Base-by-base conservation (phyloP, 2,113 vertebrate genomes). In the Dicentrarchus labrax region DNA sequence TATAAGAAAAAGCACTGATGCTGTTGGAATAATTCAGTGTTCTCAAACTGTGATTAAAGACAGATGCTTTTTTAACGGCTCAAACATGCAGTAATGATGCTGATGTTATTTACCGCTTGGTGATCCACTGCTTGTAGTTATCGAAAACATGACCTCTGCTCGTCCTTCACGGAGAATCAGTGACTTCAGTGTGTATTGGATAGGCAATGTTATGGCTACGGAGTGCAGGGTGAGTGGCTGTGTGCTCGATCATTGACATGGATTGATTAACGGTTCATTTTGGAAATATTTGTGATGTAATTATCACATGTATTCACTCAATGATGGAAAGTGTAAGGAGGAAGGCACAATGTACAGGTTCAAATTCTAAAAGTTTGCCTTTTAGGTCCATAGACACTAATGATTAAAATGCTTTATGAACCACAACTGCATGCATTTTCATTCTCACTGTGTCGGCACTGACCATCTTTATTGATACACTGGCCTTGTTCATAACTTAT, bases 91-190 rank as follows among this genome's bases (percentile, higher is more conserved):
- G 72, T 88, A 82, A 88, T 86, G 82, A 90, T 51, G 86, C 72
- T 45, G 61, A 61, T 80, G 78, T 80, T 89, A 83, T 80, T 89
- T 87, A 92, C 79, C 81, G 77, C 87, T 81, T 82, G 62, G 73
- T 56, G 76, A 89, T 85, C 85, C 79, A 59, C 72, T 60, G 82
- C 79, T 78, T 87, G 81, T 86, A 91, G 93, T 93, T 91, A 92
- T 90, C 4, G 47, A 79, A 30, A 87, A 78, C 78, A 80, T 71
- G 78, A 92, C 91, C 92, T 93, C 78, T 86, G 19, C 74, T 69
- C 17, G 70, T 88, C 87, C 90, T 89, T 92, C 83, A 82, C 78
- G 13, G 61, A 66, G 62, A 91, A 92, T 91, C 79, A 41, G 80
- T 88, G 77, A 45, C 50, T 74, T 51, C 65, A 54, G 74, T 48